Evolutionary conservation across 2,797 vertebrate species (phyloP).

Genomic region (Microcaecilia unicolor): DNA sequence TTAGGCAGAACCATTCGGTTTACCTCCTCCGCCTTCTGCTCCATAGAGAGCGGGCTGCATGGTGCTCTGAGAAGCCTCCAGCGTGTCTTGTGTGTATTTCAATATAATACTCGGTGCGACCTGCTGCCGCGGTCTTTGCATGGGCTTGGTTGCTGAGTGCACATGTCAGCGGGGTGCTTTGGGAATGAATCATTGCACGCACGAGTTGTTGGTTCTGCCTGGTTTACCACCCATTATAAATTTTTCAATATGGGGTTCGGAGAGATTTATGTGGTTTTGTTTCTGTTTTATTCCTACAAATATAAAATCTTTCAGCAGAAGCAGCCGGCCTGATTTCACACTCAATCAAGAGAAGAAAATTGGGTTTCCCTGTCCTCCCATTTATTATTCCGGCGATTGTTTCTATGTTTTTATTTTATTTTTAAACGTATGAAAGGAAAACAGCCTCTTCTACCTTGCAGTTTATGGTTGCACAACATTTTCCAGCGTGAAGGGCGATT

Average conservation of each 20-base stretch:
- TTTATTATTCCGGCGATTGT: background rate
- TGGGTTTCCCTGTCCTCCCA: background rate
- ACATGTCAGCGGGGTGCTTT: constrained; percentile 5
- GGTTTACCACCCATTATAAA: background rate
- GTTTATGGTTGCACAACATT: no score
- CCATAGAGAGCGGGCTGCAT: no score
- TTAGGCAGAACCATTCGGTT: no score
- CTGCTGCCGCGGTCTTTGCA: no score
- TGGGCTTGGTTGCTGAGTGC: background rate
- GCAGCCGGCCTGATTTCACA: background rate
- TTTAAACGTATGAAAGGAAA: background rate
- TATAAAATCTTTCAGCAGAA: constrained; percentile 3
- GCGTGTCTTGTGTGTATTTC: no score
- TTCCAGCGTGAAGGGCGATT: no score
- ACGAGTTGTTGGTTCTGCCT: background rate
- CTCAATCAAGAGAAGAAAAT: background rate
- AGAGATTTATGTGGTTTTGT: constrained; percentile 2
- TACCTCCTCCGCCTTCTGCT: no score
- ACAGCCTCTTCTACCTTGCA: no score
- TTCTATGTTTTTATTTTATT: background rate
- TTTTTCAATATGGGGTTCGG: background rate
- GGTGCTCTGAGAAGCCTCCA: no score
- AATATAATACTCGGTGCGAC: no score
- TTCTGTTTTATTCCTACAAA: constrained; percentile 6
- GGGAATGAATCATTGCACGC: background rate